A percentile compares a stretch with the other conserved stretches of the same genome.
These are phyloP conservation scores for Scomberomorus guttatus DNA, from an alignment of 2,797 vertebrate genomes.

Conservation along the genomic window DNA sequence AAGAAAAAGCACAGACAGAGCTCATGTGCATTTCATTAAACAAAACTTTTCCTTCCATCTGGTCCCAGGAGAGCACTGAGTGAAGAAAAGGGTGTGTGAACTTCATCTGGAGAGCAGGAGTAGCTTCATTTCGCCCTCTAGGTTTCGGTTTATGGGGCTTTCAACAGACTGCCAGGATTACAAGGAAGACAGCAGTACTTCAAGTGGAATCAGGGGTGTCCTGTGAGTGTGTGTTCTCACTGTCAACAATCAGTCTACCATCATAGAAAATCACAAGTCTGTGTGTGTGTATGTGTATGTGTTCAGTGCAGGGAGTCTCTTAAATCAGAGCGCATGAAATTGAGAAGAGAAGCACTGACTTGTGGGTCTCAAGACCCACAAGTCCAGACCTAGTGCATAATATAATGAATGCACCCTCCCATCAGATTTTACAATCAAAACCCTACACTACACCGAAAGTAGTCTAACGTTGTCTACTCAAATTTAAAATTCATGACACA, in stretches of 20 bases:
- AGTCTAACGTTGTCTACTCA: too few species aligned
- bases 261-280: not conserved
- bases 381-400: too few species aligned
- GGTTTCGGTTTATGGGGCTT: conserved; percentile 47
- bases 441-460: too few species aligned
- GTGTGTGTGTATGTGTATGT: not conserved
- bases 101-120: conserved; percentile 45
- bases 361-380: too few species aligned
- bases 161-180: conserved; percentile 63
- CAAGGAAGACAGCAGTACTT: conserved; percentile 46
- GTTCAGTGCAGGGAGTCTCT: conserved; percentile 14
- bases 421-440: too few species aligned
- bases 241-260: conserved; percentile 47
- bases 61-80: conserved; percentile 40
- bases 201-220: conserved; percentile 60
- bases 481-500: too few species aligned
- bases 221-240: conserved; percentile 32
- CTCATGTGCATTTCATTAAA: conserved; percentile 31
- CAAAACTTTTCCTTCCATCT: not conserved
- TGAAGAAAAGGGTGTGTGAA: conserved; percentile 14
- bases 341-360: conserved; percentile 17
- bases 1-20: conserved; percentile 6
- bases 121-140: conserved; percentile 44
- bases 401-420: too few species aligned
- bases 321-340: conserved; percentile 22